Evolutionary conservation across 2,888 invertebrate genomes (phyloP), one percentile per base, ranked within the genome.

Genomic region (Hypomecis atomaria): DNA sequence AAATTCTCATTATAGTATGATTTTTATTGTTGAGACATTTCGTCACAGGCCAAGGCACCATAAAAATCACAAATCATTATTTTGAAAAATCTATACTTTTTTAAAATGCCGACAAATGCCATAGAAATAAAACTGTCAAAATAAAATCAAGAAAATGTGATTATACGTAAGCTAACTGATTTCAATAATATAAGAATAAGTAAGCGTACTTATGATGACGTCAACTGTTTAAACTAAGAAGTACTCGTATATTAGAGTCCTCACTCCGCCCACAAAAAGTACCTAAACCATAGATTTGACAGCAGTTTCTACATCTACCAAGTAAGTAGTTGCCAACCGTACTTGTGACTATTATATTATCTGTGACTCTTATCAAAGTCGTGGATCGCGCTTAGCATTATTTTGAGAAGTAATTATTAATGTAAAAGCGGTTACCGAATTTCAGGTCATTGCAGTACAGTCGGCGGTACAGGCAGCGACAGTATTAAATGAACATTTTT

Each of bases 371-470:
- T 91, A 92, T 92, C 92, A n/a, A 6, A 73, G 81, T 92, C 92
- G 92, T 92, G 92, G 78, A 92, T 92, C 92, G 69, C 74, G 85
- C 80, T 87, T 86, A 87, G 90, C 81, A 90, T 90, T 92, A 92
- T 92, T 90, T 91, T 91, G 92, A 90, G 89, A 90, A 91, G 92
- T 92, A 92, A 92, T 92, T 92, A 92, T 91, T 90, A 91, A 91
- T 90, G 87, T 90, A 81, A 80, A 84, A 82, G 82, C 82, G 82
- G 89, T 88, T 89, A 90, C 91, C 90, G 92, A 91, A 92, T 90
- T 91, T 91, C 88, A 86, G 89, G 85, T 84, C 85, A 81, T 70
- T 78, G 81, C 85, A 85, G 79, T 80, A 84, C 84, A 76, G 83
- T 81, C 84, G 78, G 69, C 72, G 38, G 47, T 56, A 56, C 56